These are phyloP conservation scores for Macrotis lagotis DNA, from an alignment of 2,113 vertebrate genomes.

Conservation along the genomic window DNA sequence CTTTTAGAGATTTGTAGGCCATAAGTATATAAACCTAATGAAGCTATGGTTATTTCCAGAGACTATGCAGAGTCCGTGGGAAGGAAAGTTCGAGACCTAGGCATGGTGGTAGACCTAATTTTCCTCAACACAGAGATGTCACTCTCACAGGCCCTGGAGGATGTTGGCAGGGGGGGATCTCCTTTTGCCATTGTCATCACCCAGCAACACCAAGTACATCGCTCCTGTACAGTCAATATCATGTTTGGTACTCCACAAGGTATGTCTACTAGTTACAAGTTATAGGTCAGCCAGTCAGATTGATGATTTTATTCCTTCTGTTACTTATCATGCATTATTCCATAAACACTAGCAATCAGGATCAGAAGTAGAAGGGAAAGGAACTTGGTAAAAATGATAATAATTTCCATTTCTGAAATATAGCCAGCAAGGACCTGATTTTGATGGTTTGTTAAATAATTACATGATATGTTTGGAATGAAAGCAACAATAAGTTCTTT, in stretches of 20 bases:
- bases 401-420: background rate
- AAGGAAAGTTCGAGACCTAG: slow-evolving; percentile 95
- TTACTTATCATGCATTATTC: background rate
- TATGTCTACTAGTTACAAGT: slow-evolving; percentile 72
- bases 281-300: background rate
- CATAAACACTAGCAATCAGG: background rate
- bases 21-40: slow-evolving; percentile 33
- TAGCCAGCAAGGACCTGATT: background rate
- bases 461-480: background rate
- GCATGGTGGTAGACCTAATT: slow-evolving; percentile 99
- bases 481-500: background rate
- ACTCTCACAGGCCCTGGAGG: slow-evolving; percentile 95
- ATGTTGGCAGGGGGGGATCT: slow-evolving; percentile 95
- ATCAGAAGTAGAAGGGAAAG: background rate
- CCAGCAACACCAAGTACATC: slow-evolving; percentile 97
- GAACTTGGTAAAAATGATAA: background rate
- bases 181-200: slow-evolving; percentile 99
- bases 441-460: background rate
- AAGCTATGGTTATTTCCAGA: slow-evolving; percentile 81
- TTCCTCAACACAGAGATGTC: slow-evolving; percentile 99
- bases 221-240: slow-evolving; percentile 99
- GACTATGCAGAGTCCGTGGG: slow-evolving; percentile 98
- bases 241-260: slow-evolving; percentile 98
- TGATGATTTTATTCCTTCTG: background rate
- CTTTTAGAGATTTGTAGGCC: background rate